Conservation (phyloP, 2,888 invertebrate species). For the Lathronympha strigana region DNA sequence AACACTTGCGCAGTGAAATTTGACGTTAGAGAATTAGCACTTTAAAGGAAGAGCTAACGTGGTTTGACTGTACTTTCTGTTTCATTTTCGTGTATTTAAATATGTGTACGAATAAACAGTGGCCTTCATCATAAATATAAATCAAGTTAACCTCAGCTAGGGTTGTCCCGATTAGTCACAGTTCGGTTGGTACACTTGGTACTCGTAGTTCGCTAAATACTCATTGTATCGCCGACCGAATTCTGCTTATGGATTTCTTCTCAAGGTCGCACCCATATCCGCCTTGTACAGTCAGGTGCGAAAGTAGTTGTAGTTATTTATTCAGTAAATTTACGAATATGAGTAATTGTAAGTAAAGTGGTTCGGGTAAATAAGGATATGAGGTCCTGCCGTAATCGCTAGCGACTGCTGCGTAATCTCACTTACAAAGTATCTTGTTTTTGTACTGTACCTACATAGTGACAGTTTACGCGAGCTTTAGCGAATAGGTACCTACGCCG, state of each 20-base stretch:
- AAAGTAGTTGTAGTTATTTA: constrained; percentile 9
- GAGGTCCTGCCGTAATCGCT: too few species aligned
- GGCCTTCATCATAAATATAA: constrained; percentile 31
- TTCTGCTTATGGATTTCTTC: constrained; percentile 42
- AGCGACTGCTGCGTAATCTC: too few species aligned
- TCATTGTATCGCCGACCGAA: constrained; percentile 38
- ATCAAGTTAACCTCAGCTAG: constrained; percentile 24
- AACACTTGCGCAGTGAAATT: too few species aligned
- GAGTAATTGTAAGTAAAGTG: not conserved
- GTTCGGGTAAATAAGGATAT: too few species aligned
- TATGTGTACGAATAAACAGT: not conserved
- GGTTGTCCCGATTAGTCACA: constrained; percentile 32
- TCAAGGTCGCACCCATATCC: constrained; percentile 55
- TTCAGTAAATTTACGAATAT: not conserved
- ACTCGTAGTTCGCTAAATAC: constrained; percentile 33
- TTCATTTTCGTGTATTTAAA: not conserved
- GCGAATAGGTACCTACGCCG: too few species aligned
- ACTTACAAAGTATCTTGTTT: too few species aligned
- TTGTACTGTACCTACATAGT: too few species aligned
- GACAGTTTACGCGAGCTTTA: too few species aligned
- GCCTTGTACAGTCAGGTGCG: constrained; percentile 40
- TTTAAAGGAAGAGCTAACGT: too few species aligned
- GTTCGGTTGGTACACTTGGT: constrained; percentile 14
- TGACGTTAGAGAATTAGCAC: too few species aligned
- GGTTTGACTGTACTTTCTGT: too few species aligned